These are phyloP conservation scores for Rapana venosa DNA, from an alignment of 2,888 invertebrate genomes.

Conservation along the genomic window DNA sequence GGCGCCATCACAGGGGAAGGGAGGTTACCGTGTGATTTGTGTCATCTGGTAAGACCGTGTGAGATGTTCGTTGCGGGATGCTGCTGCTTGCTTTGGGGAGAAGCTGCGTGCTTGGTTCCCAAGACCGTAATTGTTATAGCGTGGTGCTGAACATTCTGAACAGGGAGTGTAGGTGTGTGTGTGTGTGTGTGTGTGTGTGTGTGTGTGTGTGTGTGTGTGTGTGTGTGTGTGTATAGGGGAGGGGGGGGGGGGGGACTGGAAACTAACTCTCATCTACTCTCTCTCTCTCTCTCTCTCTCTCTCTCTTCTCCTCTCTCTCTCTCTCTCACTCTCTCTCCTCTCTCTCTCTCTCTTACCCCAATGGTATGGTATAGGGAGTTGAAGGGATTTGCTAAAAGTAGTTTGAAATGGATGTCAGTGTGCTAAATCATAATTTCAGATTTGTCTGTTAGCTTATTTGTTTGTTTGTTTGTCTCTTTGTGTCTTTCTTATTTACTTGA, in stretches of 20 bases:
- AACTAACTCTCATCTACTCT: not conserved
- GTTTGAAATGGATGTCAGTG: no score
- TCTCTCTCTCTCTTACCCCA: not conserved
- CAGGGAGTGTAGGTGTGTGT: not conserved
- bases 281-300: not conserved
- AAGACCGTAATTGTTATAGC: no score
- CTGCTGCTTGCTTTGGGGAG: no score
- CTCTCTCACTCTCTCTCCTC: not conserved
- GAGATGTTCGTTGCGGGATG: no score
- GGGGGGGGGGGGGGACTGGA: not conserved
- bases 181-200: slow-evolving; percentile 13
- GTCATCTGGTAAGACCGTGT: slow-evolving; percentile 25
- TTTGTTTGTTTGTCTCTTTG: not conserved
- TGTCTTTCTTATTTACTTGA: no score
- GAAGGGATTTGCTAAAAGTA: no score
- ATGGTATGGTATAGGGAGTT: not conserved
- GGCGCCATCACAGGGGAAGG: not conserved
- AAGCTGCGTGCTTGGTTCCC: no score
- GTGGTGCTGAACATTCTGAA: not conserved
- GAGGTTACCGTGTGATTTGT: slow-evolving; percentile 38
- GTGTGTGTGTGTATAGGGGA: not conserved
- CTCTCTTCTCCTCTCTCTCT: not conserved
- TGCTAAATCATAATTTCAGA: not conserved
- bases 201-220: slow-evolving; percentile 3
- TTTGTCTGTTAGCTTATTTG: not conserved